Percentiles rank a stretch among this genome's conserved stretches.
Conservation (phyloP, 2,113 vertebrate genomes). For the Seriola quinqueradiata region DNA sequence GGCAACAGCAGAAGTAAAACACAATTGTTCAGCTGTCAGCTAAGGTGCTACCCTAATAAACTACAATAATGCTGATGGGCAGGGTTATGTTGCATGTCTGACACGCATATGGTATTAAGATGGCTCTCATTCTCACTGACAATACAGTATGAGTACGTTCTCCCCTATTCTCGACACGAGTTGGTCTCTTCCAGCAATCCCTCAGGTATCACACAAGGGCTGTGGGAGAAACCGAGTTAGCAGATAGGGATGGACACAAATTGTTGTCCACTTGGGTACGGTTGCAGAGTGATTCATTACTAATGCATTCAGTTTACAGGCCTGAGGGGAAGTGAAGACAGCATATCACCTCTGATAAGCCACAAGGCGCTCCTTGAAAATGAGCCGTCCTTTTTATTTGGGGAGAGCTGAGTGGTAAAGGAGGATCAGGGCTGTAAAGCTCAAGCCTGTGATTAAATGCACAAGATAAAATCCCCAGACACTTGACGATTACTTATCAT, state of each 20-base stretch:
- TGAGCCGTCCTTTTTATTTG: conserved; percentile 59
- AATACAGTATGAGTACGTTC: background rate
- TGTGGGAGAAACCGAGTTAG: conserved; percentile 20
- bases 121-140: conserved; percentile 39
- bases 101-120: conserved; percentile 47
- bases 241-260: conserved; percentile 58
- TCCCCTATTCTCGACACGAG: background rate
- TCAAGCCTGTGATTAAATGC: conserved; percentile 67
- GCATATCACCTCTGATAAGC: conserved; percentile 63
- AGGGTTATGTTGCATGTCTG: conserved; percentile 47
- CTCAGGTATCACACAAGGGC: conserved; percentile 31
- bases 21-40: conserved; percentile 65
- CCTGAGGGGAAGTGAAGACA: conserved; percentile 59
- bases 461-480: conserved; percentile 56
- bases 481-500: conserved; percentile 64
- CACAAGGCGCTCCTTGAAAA: conserved; percentile 55
- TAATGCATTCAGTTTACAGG: conserved; percentile 63
- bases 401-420: conserved; percentile 24
- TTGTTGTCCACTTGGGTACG: conserved; percentile 65
- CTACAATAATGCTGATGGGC: conserved; percentile 59
- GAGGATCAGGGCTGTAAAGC: conserved; percentile 45
- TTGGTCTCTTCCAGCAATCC: conserved; percentile 44
- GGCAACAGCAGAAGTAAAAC: conserved; percentile 59
- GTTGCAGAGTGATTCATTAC: conserved; percentile 66
- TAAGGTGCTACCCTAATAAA: conserved; percentile 52